Evolutionary conservation across 2,113 vertebrate species (phyloP).

Genomic region (Probosciger aterrimus): DNA sequence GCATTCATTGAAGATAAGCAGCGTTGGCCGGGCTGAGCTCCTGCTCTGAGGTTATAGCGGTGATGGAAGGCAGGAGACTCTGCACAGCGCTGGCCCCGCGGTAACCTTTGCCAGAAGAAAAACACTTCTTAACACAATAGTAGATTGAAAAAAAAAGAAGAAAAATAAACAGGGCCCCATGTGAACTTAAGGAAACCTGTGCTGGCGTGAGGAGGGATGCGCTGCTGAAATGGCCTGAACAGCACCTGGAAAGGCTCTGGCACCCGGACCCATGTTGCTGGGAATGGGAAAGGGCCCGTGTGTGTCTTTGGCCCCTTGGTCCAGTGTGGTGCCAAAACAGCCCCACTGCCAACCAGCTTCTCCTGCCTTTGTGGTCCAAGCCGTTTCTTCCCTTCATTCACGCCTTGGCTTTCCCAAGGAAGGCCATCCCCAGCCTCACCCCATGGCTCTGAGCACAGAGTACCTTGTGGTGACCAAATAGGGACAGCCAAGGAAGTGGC

Average conservation of each 20-base stretch:
- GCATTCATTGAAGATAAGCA: not conserved
- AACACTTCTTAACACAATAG: constrained; percentile 57
- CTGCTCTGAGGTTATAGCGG: not conserved
- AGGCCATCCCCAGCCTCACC: not conserved
- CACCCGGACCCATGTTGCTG: accelerated
- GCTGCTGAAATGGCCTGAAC: not conserved
- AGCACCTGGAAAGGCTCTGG: not conserved
- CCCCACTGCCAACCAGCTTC: accelerated
- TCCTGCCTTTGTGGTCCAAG: not conserved
- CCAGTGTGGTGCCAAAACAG: accelerated
- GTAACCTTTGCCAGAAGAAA: constrained; percentile 56
- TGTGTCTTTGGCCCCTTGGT: not conserved
- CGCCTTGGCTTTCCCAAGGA: not conserved
- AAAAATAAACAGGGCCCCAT: not conserved
- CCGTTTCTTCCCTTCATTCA: accelerated
- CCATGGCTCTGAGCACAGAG: not conserved
- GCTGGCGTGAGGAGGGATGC: not conserved
- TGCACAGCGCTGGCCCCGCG: not conserved
- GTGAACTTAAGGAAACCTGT: constrained; percentile 27
- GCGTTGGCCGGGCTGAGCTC: not conserved
- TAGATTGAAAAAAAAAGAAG: not conserved
- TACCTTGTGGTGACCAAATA: not conserved
- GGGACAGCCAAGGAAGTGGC: not conserved
- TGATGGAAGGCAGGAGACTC: constrained; percentile 45
- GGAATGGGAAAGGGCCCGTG: not conserved